phyloP scores from a whole-genome alignment of 2,113 vertebrate genomes.

The Rallus limicola region DNA sequence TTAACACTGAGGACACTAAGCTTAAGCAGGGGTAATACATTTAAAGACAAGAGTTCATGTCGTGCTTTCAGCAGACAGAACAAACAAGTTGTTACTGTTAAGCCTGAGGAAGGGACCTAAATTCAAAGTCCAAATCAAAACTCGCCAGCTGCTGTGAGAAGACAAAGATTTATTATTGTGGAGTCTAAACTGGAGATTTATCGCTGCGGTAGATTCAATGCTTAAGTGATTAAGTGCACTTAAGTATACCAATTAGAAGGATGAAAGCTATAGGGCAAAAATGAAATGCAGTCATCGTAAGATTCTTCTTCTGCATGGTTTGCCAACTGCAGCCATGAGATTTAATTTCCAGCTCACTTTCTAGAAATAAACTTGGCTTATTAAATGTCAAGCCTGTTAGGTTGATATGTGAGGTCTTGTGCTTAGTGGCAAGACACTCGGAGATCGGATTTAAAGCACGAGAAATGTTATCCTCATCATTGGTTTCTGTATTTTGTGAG shows the following conservation, averaged over 20 bases:
- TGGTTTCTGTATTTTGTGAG: neutral
- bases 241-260: slow-evolving; percentile 35
- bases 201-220: neutral
- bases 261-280: slow-evolving; percentile 14
- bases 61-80: slow-evolving; percentile 1
- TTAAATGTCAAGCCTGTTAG: slow-evolving; percentile 32
- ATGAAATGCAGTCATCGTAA: neutral
- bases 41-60: slow-evolving; percentile 27
- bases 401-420: neutral
- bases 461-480: neutral
- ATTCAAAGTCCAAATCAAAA: slow-evolving; percentile 57
- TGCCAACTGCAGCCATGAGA: slow-evolving; percentile 10
- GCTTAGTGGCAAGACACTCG: neutral
- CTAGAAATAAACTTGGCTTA: slow-evolving; percentile 57
- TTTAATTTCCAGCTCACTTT: slow-evolving; percentile 37
- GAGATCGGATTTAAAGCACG: neutral
- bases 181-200: slow-evolving; percentile 41
- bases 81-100: slow-evolving; percentile 57
- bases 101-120: slow-evolving; percentile 15
- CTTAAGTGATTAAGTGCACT: slow-evolving; percentile 26
- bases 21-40: slow-evolving; percentile 16
- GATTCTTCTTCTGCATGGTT: neutral
- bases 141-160: slow-evolving; percentile 3
- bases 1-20: neutral
- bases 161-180: slow-evolving; percentile 56